Percentiles rank a stretch among this genome's conserved stretches.
These are phyloP conservation scores for Zelostemma sp. DNA, from an alignment of 1,140 invertebrate species.

Conservation along the genomic window DNA sequence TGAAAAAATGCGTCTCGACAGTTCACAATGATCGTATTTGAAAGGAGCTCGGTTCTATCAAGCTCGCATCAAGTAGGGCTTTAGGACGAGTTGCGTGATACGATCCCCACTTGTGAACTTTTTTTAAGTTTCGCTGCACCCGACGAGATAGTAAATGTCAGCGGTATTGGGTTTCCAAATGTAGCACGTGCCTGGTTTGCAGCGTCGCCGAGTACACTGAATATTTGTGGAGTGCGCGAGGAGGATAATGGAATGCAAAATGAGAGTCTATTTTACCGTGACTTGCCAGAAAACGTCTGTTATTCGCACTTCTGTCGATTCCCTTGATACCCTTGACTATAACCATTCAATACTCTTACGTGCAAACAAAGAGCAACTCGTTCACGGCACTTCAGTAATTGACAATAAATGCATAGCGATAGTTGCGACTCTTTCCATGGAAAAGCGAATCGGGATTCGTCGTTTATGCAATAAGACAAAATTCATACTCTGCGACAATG, in stretches of 20 bases:
- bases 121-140: conserved; percentile 19
- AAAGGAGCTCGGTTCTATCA: neutral
- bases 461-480: neutral
- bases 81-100: neutral
- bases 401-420: neutral
- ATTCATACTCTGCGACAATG: neutral
- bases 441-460: neutral
- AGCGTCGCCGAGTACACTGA: neutral
- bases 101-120: neutral
- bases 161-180: conserved; percentile 23
- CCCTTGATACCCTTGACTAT: neutral
- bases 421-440: neutral
- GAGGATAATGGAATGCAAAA: neutral
- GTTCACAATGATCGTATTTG: neutral
- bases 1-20: neutral
- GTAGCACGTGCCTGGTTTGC: conserved; percentile 13
- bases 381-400: neutral
- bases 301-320: conserved; percentile 2
- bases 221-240: conserved; percentile 2
- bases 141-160: conserved; percentile 23
- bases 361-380: neutral
- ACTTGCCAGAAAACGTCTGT: conserved; percentile 1
- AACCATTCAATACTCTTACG: neutral
- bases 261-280: neutral
- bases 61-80: neutral